A percentile compares a stretch with the other conserved stretches of the same genome.
These are phyloP conservation scores for Trichonephila clavipes DNA, from an alignment of 1,140 invertebrate species.

Conservation along the genomic window DNA sequence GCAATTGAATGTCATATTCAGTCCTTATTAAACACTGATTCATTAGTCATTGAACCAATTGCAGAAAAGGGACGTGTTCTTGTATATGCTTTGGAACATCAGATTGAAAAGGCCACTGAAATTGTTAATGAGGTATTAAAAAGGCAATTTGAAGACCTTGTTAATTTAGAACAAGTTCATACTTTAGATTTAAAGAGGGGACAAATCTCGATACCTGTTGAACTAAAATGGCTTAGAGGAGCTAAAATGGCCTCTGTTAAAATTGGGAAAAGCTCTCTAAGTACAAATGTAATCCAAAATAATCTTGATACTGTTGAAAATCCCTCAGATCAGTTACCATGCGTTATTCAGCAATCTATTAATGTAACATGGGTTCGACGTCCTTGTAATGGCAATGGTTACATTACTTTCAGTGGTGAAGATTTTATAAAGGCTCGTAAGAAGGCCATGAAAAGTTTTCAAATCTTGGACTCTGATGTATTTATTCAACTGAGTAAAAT, in stretches of 20 bases:
- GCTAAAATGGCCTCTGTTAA: slow-evolving; percentile 23
- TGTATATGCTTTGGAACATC: slow-evolving; percentile 41
- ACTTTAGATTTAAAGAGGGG: slow-evolving; percentile 53
- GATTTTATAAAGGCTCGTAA: slow-evolving; percentile 35
- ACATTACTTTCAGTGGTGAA: not conserved
- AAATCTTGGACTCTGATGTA: not conserved
- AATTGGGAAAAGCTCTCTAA: not conserved
- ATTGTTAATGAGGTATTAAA: slow-evolving; percentile 46
- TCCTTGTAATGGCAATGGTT: slow-evolving; percentile 34
- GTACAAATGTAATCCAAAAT: not conserved
- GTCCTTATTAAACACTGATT: not conserved
- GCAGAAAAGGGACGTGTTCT: slow-evolving; percentile 46
- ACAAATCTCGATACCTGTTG: slow-evolving; percentile 45
- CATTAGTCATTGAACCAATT: slow-evolving; percentile 52
- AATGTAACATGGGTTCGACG: slow-evolving; percentile 61
- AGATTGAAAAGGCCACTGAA: slow-evolving; percentile 6
- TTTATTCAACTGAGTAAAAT: slow-evolving; percentile 23
- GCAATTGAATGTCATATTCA: slow-evolving; percentile 59
- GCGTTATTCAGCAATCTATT: slow-evolving; percentile 36
- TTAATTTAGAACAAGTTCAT: slow-evolving; percentile 46
- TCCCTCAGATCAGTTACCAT: not conserved
- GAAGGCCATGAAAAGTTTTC: slow-evolving; percentile 2
- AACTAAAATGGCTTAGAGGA: slow-evolving; percentile 49
- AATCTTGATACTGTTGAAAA: slow-evolving; percentile 9
- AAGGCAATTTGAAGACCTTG: slow-evolving; percentile 38